phyloP scores from a whole-genome alignment of 2,888 invertebrate species.

The Lithophane semibrunnea region DNA sequence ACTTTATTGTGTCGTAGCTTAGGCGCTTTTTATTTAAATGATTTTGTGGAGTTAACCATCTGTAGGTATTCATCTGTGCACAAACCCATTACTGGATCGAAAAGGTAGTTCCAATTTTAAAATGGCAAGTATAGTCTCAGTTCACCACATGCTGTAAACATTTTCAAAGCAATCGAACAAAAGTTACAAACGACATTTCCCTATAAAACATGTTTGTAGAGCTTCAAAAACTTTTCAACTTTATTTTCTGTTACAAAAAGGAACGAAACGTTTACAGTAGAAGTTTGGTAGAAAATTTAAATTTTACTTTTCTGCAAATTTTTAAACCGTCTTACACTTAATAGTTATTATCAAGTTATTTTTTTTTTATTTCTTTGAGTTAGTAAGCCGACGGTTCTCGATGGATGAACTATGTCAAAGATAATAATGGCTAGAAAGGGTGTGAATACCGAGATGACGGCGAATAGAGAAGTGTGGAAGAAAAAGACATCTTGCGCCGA shows the following conservation, averaged over 20 bases:
- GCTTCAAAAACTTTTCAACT: constrained; percentile 21
- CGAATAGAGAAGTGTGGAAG: too few species aligned
- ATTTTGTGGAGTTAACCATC: too few species aligned
- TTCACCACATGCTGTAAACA: neutral
- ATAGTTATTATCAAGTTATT: neutral
- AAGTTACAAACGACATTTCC: constrained; percentile 19
- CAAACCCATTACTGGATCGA: neutral
- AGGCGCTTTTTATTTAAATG: too few species aligned
- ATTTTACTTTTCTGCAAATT: neutral
- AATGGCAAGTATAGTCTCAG: neutral
- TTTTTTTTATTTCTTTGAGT: neutral
- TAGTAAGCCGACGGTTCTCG: too few species aligned
- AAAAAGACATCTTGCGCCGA: too few species aligned
- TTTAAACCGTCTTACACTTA: constrained; percentile 1
- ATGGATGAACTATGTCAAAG: too few species aligned
- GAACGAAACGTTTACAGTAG: neutral
- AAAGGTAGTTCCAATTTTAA: neutral
- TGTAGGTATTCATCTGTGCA: too few species aligned
- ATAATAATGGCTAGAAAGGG: too few species aligned
- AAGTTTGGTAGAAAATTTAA: neutral
- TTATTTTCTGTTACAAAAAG: constrained; percentile 8
- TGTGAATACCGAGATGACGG: too few species aligned
- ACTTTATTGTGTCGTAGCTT: too few species aligned
- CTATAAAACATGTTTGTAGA: neutral
- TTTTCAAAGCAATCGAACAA: constrained; percentile 13